These are phyloP conservation scores for Oreochromis grahami DNA, from an alignment of 2,797 vertebrate species.

Conservation along the genomic window DNA sequence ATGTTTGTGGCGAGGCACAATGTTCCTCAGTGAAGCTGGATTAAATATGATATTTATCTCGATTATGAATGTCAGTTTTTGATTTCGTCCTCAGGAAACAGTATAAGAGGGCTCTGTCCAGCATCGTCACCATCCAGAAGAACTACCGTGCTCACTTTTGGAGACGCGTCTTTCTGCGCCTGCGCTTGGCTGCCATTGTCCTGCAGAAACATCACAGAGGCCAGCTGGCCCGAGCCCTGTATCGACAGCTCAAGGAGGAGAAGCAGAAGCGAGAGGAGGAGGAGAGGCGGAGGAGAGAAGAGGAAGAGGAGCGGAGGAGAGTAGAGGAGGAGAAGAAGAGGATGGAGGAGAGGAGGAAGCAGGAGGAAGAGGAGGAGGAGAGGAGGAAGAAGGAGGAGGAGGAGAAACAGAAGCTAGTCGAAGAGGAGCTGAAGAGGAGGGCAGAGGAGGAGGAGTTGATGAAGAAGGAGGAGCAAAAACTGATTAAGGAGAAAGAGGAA, in stretches of 20 bases:
- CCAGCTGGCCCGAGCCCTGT: constrained; percentile 76
- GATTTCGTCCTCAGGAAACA: constrained; percentile 76
- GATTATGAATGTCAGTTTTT: neutral
- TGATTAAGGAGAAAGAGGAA: constrained; percentile 44
- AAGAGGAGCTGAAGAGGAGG: constrained; percentile 34
- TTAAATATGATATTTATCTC: neutral
- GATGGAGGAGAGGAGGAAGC: constrained; percentile 59
- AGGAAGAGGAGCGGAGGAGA: constrained; percentile 42
- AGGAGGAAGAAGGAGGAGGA: constrained; percentile 56
- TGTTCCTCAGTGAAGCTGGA: neutral
- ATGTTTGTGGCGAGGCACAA: neutral
- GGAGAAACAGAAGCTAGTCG: constrained; percentile 8
- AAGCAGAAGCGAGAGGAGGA: constrained; percentile 69
- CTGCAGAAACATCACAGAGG: constrained; percentile 88
- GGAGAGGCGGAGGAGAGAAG: constrained; percentile 30
- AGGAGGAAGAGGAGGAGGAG: constrained; percentile 20
- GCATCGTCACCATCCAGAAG: constrained; percentile 87
- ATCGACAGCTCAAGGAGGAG: constrained; percentile 77
- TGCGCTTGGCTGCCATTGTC: constrained; percentile 77
- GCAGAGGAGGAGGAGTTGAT: constrained; percentile 14
- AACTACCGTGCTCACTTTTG: constrained; percentile 88
- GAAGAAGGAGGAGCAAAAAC: constrained; percentile 29
- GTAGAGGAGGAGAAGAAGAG: constrained; percentile 69
- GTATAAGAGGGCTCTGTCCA: constrained; percentile 80
- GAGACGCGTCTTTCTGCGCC: constrained; percentile 76